Evolutionary conservation across 2,113 vertebrate species (phyloP).

Genomic region (Platichthys stellatus): DNA sequence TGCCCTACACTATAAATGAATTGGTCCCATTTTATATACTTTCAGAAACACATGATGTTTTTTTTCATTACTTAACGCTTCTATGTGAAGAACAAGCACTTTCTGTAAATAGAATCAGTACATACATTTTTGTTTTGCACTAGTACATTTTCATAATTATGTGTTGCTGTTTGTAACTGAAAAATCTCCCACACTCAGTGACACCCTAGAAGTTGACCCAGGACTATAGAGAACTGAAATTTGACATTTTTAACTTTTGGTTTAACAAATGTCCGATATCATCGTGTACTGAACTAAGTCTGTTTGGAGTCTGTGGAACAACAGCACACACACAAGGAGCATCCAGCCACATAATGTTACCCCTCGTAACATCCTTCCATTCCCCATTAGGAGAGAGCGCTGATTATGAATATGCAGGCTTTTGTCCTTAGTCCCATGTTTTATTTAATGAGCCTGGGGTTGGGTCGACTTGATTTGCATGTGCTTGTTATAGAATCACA

Average conservation of each 20-base stretch:
- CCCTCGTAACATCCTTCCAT: conserved; percentile 32
- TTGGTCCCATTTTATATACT: too few relatives aligned
- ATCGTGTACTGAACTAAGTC: neutral
- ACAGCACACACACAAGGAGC: conserved; percentile 7
- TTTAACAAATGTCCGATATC: neutral
- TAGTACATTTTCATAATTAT: too few relatives aligned
- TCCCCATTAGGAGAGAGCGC: conserved; percentile 25
- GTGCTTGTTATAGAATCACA: conserved; percentile 55
- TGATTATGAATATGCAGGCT: conserved; percentile 59
- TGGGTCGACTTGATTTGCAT: conserved; percentile 65
- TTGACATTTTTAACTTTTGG: neutral
- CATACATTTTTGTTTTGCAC: neutral
- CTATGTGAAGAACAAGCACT: neutral
- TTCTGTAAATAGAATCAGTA: too few relatives aligned
- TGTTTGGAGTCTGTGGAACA: conserved; percentile 4
- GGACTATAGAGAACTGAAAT: neutral
- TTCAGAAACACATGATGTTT: too few relatives aligned
- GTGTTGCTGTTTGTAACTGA: too few relatives aligned
- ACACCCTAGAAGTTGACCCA: too few relatives aligned
- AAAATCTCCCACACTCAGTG: too few relatives aligned
- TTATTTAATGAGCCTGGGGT: conserved; percentile 70
- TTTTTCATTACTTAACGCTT: too few relatives aligned
- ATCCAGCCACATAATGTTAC: conserved; percentile 30
- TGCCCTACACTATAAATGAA: too few relatives aligned
- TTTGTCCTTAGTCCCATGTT: conserved; percentile 61